Evolutionary conservation across 2,888 invertebrate genomes (phyloP), one percentile per base, ranked within the genome.

Genomic region (Cephonodes hylas): DNA sequence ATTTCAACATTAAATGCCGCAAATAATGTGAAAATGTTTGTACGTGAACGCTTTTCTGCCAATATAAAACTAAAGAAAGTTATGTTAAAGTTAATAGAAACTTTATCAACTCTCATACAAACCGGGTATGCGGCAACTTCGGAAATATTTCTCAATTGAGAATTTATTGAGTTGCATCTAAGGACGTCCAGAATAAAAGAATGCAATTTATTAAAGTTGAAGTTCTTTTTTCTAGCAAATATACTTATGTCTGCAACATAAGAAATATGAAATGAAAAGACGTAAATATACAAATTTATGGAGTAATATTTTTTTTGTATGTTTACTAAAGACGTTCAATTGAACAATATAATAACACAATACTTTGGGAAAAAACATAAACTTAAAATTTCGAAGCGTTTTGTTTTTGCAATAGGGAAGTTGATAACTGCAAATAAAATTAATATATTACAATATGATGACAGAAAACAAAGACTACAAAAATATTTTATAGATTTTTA

Each of bases 11-110:
- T n/a, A n/a, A n/a, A n/a, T n/a, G n/a, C n/a, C n/a, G n/a, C n/a
- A n/a, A n/a, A n/a, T n/a, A n/a, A n/a, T n/a, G n/a, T n/a, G n/a
- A n/a, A n/a, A n/a, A n/a, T n/a, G n/a, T n/a, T n/a, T n/a, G n/a
- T n/a, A n/a, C n/a, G n/a, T n/a, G n/a, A n/a, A n/a, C n/a, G n/a
- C n/a, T n/a, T n/a, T n/a, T n/a, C n/a, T n/a, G n/a, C n/a, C n/a
- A n/a, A n/a, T n/a, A n/a, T n/a, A 67, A 62, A 70, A 72, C 31
- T 60, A 58, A 65, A 68, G 62, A 64, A 63, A 58, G 64, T 68
- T 77, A 71, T 73, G 72, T 75, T 76, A 75, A 72, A 74, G 70
- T 74, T 53, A 75, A 75, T 75, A 75, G 64, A 59, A 73, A 74
- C 64, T 68, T 74, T 67, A 7, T 31, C 18, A 31, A 53, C 27